phyloP scores from a whole-genome alignment of 1,140 invertebrate genomes.

The Armadillidium nasatum region DNA sequence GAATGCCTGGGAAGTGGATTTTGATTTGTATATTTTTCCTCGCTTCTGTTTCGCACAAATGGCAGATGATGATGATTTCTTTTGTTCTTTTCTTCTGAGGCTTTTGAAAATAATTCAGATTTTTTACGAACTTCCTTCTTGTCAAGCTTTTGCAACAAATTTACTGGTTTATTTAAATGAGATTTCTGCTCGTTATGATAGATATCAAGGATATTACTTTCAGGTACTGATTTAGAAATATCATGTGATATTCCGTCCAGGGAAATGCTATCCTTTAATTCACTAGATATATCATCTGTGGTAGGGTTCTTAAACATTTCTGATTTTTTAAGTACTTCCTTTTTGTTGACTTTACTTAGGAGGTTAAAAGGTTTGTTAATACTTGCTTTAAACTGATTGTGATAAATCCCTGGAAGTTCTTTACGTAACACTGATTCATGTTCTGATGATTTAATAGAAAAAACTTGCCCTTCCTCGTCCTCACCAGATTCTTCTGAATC shows the following conservation, averaged over 20 bases:
- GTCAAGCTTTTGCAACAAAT: conserved; percentile 30
- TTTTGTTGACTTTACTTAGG: conserved; percentile 30
- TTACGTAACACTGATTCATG: conserved; percentile 14
- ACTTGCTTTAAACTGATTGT: conserved; percentile 23
- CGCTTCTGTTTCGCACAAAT: neutral
- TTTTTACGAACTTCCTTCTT: conserved; percentile 32
- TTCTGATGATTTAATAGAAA: conserved; percentile 34
- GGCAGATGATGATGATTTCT: too few species aligned
- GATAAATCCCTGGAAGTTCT: conserved; percentile 29
- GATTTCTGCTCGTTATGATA: conserved; percentile 29
- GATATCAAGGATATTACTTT: neutral
- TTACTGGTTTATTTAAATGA: conserved; percentile 19
- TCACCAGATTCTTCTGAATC: conserved; percentile 40
- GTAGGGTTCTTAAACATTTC: too few species aligned
- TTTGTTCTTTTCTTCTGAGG: neutral
- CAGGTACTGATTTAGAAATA: too few species aligned
- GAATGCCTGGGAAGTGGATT: neutral
- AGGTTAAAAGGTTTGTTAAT: conserved; percentile 23
- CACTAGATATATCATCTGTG: too few species aligned
- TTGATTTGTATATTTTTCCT: neutral
- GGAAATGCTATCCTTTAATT: too few species aligned
- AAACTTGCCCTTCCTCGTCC: conserved; percentile 37
- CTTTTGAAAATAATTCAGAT: conserved; percentile 6
- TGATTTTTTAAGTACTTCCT: conserved; percentile 30
- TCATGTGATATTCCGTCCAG: too few species aligned